These are phyloP conservation scores for Sicus ferrugineus DNA, from an alignment of 2,888 invertebrate species.

Conservation along the genomic window DNA sequence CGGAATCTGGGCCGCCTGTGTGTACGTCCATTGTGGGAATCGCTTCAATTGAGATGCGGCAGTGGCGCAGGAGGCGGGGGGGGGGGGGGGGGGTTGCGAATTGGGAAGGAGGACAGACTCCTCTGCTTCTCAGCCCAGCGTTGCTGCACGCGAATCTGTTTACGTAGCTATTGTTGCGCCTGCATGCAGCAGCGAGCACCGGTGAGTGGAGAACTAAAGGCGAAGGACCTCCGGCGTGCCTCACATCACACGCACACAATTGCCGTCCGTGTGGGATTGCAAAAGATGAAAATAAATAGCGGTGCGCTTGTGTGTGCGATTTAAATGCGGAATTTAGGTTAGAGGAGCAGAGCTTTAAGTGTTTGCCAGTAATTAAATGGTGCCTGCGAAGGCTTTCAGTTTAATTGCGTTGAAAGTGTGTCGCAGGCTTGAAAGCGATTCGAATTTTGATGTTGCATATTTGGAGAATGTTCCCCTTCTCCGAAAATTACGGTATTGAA, in stretches of 20 bases:
- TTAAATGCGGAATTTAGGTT: conserved; percentile 8
- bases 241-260: conserved; percentile 19
- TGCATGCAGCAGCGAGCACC: no score
- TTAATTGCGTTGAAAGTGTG: no score
- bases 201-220: neutral
- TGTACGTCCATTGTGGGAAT: conserved; percentile 22
- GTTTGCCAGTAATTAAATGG: neutral
- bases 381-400: no score
- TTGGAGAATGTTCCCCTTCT: neutral
- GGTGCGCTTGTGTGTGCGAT: neutral
- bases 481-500: no score
- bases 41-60: conserved; percentile 13
- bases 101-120: no score
- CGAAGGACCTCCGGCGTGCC: conserved; percentile 17
- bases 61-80: neutral
- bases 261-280: neutral
- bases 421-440: neutral
- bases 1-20: conserved; percentile 28
- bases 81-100: neutral
- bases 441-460: neutral
- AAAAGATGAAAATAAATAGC: conserved; percentile 14
- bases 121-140: neutral
- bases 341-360: neutral
- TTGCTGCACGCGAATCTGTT: conserved; percentile 24
- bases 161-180: conserved; percentile 3